These are phyloP conservation scores for Xiphophorus maculatus DNA, from an alignment of 2,113 vertebrate genomes.

Conservation along the genomic window DNA sequence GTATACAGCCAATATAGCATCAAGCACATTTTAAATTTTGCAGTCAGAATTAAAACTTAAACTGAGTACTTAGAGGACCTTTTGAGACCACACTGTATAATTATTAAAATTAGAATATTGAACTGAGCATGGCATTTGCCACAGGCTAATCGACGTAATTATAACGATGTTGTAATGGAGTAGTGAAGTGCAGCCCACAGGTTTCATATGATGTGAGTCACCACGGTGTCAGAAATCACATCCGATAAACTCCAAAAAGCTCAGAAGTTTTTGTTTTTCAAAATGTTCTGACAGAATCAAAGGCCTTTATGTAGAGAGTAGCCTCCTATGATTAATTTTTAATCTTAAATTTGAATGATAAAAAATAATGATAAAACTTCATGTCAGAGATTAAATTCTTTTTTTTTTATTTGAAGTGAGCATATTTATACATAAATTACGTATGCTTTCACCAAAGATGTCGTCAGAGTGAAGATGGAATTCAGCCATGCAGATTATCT, in stretches of 20 bases:
- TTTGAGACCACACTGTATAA: slow-evolving; percentile 21
- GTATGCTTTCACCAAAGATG: slow-evolving; percentile 6
- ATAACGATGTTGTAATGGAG: slow-evolving; percentile 37
- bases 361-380: background rate
- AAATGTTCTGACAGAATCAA: slow-evolving; percentile 28
- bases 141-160: slow-evolving; percentile 53
- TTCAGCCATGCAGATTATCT: slow-evolving; percentile 22
- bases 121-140: slow-evolving; percentile 42
- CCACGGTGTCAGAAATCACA: slow-evolving; percentile 36
- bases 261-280: slow-evolving; percentile 32
- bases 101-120: slow-evolving; percentile 47
- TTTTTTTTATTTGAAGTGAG: slow-evolving; percentile 9
- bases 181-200: slow-evolving; percentile 40
- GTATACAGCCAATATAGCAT: too few relatives aligned
- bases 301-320: slow-evolving; percentile 30
- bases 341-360: slow-evolving; percentile 12
- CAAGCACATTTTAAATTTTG: background rate
- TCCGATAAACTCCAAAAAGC: slow-evolving; percentile 48
- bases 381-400: slow-evolving; percentile 13
- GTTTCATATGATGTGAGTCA: slow-evolving; percentile 60
- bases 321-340: background rate
- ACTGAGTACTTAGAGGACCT: background rate
- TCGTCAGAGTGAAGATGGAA: slow-evolving; percentile 15
- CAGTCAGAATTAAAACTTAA: slow-evolving; percentile 11
- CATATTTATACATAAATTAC: slow-evolving; percentile 22